A percentile compares a stretch with the other conserved stretches of the same genome.
Evolutionary conservation across 1,140 invertebrate species (phyloP).

Genomic region (Bombus balteatus): DNA sequence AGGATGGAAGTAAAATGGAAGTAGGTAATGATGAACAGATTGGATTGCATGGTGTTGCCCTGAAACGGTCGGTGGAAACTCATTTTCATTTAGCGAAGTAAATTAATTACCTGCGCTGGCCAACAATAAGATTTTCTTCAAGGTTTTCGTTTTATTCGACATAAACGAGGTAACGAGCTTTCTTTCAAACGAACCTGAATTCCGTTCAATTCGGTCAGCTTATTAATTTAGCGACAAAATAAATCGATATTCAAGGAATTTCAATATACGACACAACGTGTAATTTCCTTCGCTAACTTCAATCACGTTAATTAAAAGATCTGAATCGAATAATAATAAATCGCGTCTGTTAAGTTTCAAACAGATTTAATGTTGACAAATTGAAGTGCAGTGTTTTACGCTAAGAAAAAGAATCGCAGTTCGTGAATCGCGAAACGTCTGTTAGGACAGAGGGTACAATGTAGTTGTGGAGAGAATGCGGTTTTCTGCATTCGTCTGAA

Average conservation of each 20-base stretch:
- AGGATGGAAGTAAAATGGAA: neutral
- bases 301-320: neutral
- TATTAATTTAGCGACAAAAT: neutral
- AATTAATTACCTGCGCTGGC: neutral
- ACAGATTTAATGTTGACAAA: neutral
- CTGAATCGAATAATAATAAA: neutral
- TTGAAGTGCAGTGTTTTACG: neutral
- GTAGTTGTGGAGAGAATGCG: constrained; percentile 48
- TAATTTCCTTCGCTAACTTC: neutral
- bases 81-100: neutral
- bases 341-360: neutral
- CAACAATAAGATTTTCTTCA: constrained; percentile 10
- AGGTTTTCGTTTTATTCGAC: neutral
- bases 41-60: neutral
- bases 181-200: neutral
- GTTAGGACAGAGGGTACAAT: neutral
- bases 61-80: neutral
- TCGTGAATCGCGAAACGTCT: neutral
- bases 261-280: neutral
- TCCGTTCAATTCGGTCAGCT: neutral
- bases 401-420: neutral
- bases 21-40: neutral
- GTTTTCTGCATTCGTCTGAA: constrained; percentile 57
- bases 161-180: constrained; percentile 8
- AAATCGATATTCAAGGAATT: neutral